Evolutionary conservation across 1,140 invertebrate genomes (phyloP), one percentile per base, ranked within the genome.

Genomic region (Portunus trituberculatus): DNA sequence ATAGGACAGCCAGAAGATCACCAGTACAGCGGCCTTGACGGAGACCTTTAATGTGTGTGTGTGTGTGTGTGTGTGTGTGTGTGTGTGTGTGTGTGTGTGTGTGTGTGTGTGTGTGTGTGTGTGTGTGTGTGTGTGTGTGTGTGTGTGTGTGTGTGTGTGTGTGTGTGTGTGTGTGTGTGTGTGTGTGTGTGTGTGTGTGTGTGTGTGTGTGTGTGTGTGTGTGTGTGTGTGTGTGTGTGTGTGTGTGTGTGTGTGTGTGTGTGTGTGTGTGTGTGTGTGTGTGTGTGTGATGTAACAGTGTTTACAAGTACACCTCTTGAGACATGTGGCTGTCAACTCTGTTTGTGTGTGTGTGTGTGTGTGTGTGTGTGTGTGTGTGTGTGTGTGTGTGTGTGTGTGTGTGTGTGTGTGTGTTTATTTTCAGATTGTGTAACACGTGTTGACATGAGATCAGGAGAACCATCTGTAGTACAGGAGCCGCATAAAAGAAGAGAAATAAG

Each of bases 121-220:
- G n/a, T 76, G n/a, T n/a, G n/a, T n/a, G n/a, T n/a, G n/a, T n/a
- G n/a, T n/a, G n/a, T 76, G n/a, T 76, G n/a, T 76, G n/a, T 76
- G n/a, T 76, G 39, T 4, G 6, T 4, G 6, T 87, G 6, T 87
- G 25, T 84, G 4, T 84, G 10, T 87, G 10, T 87, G 10, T 87
- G 39, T 29, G 39, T 87, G 8, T 87, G 8, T 29, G 6, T 14
- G 8, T 10, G 4, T 29, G 29, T 14, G 8, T 87, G 39, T 87
- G 39, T 87, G 39, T 87, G 39, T 87, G 39, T 87, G 39, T 87
- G 39, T 87, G 39, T 87, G 39, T 87, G 39, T 87, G 39, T 87
- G 39, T 87, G 39, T 87, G 39, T 87, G 39, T 87, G 39, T 39
- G 86, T 87, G 86, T 87, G 86, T 87, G 86, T 87, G 86, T 87